Percentiles rank a stretch among this genome's conserved stretches.
These are phyloP conservation scores for Cromileptes altivelis DNA, from an alignment of 2,113 vertebrate species.

Conservation along the genomic window DNA sequence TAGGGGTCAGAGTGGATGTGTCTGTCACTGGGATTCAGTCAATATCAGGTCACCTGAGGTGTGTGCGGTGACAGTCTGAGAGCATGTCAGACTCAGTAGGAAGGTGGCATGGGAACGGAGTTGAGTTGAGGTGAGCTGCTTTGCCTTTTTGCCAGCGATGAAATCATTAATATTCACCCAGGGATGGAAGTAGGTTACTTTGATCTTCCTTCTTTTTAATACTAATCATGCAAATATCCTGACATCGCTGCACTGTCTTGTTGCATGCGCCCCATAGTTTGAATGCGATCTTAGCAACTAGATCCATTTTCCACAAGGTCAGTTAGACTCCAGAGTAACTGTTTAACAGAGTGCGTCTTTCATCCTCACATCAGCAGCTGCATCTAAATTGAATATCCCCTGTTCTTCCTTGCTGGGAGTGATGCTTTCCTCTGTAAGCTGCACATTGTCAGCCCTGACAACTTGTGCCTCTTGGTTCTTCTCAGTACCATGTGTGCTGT, in stretches of 20 bases:
- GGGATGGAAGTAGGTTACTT: not conserved
- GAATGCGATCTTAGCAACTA: not conserved
- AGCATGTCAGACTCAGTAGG: not conserved
- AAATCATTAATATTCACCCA: not conserved
- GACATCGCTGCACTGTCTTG: not conserved
- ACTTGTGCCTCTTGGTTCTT: conserved; percentile 2
- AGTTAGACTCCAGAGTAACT: not conserved
- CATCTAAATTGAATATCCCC: conserved; percentile 17
- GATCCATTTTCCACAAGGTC: not conserved
- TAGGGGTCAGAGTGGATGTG: conserved; percentile 55
- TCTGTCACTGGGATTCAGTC: not conserved
- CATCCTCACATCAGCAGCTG: conserved; percentile 22
- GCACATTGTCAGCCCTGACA: conserved; percentile 31
- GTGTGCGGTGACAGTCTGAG: not conserved
- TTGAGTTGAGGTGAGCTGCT: conserved; percentile 1
- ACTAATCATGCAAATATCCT: not conserved
- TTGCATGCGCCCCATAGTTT: not conserved
- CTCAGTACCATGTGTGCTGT: conserved; percentile 12
- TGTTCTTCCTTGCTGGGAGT: conserved; percentile 14
- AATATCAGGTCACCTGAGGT: conserved; percentile 1
- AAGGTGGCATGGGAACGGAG: not conserved
- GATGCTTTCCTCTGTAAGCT: conserved; percentile 30
- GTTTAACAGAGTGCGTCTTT: conserved; percentile 20
- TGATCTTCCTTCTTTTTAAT: conserved; percentile 2
- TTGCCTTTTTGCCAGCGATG: not conserved